phyloP scores from a whole-genome alignment of 2,888 invertebrate genomes.

The Rotaria macrura region DNA sequence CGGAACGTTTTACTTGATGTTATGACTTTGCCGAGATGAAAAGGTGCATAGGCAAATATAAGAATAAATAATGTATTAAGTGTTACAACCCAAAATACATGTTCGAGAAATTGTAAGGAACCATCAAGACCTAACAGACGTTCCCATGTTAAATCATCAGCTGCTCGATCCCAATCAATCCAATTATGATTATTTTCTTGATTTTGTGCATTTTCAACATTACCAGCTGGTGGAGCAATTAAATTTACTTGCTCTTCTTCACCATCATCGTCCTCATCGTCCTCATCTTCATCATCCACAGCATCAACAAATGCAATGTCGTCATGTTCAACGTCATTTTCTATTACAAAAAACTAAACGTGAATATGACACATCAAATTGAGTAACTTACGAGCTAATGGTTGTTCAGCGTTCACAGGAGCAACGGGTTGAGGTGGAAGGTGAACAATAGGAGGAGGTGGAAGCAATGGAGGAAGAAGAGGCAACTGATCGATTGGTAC shows the following conservation, averaged over 20 bases:
- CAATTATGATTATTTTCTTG: conserved; percentile 78
- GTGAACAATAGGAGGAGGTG: not conserved
- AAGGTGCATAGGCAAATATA: conserved; percentile 61
- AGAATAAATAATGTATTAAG: conserved; percentile 84
- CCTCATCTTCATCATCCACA: conserved; percentile 36
- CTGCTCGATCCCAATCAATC: conserved; percentile 93
- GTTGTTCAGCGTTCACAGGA: not conserved
- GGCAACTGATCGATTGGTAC: not conserved
- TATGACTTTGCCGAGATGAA: not conserved
- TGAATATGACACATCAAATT: not conserved
- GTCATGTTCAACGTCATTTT: conserved; percentile 36
- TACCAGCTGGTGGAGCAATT: conserved; percentile 23
- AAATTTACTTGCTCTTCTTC: conserved; percentile 40
- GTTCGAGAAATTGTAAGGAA: conserved; percentile 87
- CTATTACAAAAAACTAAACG: not conserved
- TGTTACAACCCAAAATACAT: conserved; percentile 97
- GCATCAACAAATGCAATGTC: conserved; percentile 37
- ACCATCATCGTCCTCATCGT: conserved; percentile 43
- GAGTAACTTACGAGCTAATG: not conserved
- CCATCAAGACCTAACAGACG: conserved; percentile 79
- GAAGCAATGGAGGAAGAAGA: not conserved
- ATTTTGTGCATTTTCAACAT: conserved; percentile 31
- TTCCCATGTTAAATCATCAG: conserved; percentile 89
- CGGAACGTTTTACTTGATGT: not conserved
- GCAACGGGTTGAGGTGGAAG: not conserved